Conservation (phyloP, 2,113 vertebrate species). For the Microtus ochrogaster region DNA sequence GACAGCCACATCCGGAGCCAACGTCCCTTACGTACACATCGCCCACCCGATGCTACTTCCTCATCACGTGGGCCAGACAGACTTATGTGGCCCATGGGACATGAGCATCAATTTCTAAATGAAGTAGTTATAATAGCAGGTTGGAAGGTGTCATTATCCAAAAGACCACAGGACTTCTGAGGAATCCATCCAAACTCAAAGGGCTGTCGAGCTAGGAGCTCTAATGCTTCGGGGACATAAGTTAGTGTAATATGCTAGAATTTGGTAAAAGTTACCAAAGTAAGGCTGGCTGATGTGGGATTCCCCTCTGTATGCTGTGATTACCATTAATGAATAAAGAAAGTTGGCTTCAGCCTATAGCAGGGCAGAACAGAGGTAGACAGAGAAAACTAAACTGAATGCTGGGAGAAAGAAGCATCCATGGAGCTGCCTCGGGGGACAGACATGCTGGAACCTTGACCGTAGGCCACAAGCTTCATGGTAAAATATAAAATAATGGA, state of each 20-base stretch:
- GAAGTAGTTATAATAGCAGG: background rate
- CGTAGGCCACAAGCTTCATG: too few relatives aligned
- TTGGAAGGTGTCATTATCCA: background rate
- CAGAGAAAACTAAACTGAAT: too few relatives aligned
- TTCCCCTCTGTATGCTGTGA: too few relatives aligned
- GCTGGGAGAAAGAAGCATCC: too few relatives aligned
- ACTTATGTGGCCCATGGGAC: background rate
- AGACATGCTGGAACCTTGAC: too few relatives aligned
- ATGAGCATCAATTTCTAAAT: background rate
- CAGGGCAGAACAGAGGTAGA: too few relatives aligned
- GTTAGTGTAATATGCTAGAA: background rate
- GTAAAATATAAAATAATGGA: too few relatives aligned
- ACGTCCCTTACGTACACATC: background rate
- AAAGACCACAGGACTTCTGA: background rate
- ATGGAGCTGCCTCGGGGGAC: too few relatives aligned
- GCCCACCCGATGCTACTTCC: background rate
- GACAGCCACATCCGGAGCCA: background rate
- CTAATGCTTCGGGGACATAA: too few relatives aligned
- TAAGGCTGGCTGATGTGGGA: too few relatives aligned
- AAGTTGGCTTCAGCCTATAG: too few relatives aligned
- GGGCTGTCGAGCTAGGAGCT: background rate
- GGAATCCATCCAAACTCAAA: background rate
- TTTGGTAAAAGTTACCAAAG: background rate
- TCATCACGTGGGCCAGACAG: background rate
- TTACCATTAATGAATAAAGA: too few relatives aligned